Percentiles rank a stretch among this genome's conserved stretches.
Evolutionary conservation across 2,797 vertebrate species (phyloP).

Genomic region (Simalia tracyae): DNA sequence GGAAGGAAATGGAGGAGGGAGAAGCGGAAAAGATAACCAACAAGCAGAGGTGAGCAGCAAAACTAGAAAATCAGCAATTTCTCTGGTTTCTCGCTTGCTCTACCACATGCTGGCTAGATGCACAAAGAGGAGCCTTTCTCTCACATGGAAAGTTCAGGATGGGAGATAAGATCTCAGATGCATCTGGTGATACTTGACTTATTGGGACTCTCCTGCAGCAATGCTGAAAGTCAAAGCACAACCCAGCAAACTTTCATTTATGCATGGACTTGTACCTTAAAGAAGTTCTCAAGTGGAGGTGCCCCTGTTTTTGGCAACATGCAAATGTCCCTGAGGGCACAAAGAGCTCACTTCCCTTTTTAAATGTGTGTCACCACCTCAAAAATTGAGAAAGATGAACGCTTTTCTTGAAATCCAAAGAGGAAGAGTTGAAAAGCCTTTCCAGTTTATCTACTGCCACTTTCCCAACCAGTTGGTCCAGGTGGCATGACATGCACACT

Average conservation of each 20-base stretch:
- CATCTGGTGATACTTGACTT: neutral
- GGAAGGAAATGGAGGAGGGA: neutral
- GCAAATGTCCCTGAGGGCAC: neutral
- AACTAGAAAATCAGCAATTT: fast-evolving
- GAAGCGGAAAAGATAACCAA: neutral
- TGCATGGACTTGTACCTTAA: neutral
- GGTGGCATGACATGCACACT: neutral
- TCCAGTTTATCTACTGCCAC: neutral
- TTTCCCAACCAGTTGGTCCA: neutral
- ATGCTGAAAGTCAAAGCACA: neutral
- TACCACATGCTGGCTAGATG: too few relatives aligned
- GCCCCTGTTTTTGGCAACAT: neutral
- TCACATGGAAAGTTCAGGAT: neutral
- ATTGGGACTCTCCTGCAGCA: neutral
- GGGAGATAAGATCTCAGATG: neutral
- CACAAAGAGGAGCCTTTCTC: neutral
- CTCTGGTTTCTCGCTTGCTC: neutral
- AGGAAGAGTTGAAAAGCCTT: neutral
- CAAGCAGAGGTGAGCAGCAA: neutral
- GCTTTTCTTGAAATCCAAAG: too few relatives aligned
- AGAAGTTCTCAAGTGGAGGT: neutral
- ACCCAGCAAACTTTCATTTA: too few relatives aligned
- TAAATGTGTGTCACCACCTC: neutral
- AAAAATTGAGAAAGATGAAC: too few relatives aligned
- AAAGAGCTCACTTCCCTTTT: neutral